These are phyloP conservation scores for Nemopilema nomurai DNA, from an alignment of 30 jellyfish, hydroid and myxozoan species.

Conservation along the genomic window DNA sequence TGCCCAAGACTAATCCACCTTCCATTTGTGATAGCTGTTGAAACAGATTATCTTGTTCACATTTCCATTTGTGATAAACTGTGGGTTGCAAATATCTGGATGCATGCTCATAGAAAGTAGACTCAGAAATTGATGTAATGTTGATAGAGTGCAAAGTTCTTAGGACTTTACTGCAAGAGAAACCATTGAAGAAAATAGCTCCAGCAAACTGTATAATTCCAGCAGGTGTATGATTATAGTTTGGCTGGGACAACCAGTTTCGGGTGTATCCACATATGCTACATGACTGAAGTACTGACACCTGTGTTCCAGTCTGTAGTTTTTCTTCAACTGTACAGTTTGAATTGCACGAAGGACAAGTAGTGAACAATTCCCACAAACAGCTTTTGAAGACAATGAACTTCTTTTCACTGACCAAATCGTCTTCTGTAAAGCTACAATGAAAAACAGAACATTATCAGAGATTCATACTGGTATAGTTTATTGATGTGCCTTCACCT, in stretches of 20 bases:
- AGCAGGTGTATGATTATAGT: conserved; percentile 9
- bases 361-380: conserved; percentile 20
- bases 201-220: conserved; percentile 25
- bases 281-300: conserved; percentile 1
- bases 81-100: conserved; percentile 15
- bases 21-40: conserved; percentile 20
- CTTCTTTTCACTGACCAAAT: conserved; percentile 20
- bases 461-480: not conserved
- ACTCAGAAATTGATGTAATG: conserved; percentile 9
- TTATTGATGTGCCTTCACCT: not conserved
- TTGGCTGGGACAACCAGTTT: conserved; percentile 29
- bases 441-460: not conserved
- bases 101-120: conserved; percentile 15
- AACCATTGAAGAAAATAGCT: conserved; percentile 9
- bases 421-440: not conserved
- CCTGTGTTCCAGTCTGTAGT: conserved; percentile 11
- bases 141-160: conserved; percentile 25
- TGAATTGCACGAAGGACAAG: conserved; percentile 12
- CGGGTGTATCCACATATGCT: conserved; percentile 6
- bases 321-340: conserved; percentile 1
- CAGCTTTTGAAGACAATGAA: conserved; percentile 25
- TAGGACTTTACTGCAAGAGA: conserved; percentile 21
- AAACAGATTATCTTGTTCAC: conserved; percentile 1
- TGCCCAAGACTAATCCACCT: conserved; percentile 15
- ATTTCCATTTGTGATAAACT: conserved; percentile 10